Conservation (phyloP, 1,140 invertebrate species). For the Sycobia sp. region DNA sequence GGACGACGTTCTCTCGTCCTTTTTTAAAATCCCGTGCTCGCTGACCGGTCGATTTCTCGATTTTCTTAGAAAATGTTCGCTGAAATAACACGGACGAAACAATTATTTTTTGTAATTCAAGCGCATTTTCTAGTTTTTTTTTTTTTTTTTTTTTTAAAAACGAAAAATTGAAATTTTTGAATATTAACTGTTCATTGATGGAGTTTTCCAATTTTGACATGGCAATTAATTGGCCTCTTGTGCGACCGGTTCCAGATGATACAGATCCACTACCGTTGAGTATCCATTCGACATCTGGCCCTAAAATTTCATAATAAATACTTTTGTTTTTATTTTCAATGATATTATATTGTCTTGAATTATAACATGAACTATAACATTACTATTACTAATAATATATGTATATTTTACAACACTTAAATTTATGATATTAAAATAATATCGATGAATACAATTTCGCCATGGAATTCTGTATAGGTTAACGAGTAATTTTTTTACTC, state of each 20-base stretch:
- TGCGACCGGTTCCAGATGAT: slow-evolving; percentile 60
- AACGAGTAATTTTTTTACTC: background rate
- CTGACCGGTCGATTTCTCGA: background rate
- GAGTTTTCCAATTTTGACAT: slow-evolving; percentile 42
- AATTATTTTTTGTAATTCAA: no score
- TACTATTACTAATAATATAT: background rate
- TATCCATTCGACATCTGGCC: slow-evolving; percentile 76
- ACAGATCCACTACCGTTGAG: slow-evolving; percentile 67
- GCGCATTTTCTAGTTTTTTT: no score
- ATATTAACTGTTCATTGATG: slow-evolving; percentile 16
- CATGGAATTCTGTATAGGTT: no score
- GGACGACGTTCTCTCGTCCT: slow-evolving; percentile 15
- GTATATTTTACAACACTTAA: background rate
- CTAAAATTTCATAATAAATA: slow-evolving; percentile 45
- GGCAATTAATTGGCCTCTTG: slow-evolving; percentile 48
- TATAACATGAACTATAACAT: no score
- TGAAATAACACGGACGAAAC: no score
- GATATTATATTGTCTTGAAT: no score
- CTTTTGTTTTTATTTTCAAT: no score
- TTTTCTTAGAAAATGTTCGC: no score
- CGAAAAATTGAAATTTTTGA: no score
- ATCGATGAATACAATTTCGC: background rate
- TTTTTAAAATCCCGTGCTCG: slow-evolving; percentile 4
- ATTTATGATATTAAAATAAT: background rate
- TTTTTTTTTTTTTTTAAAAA: no score